Evolutionary conservation across 1,140 invertebrate species (phyloP).

Genomic region (Aphaenogaster ashmeadi): DNA sequence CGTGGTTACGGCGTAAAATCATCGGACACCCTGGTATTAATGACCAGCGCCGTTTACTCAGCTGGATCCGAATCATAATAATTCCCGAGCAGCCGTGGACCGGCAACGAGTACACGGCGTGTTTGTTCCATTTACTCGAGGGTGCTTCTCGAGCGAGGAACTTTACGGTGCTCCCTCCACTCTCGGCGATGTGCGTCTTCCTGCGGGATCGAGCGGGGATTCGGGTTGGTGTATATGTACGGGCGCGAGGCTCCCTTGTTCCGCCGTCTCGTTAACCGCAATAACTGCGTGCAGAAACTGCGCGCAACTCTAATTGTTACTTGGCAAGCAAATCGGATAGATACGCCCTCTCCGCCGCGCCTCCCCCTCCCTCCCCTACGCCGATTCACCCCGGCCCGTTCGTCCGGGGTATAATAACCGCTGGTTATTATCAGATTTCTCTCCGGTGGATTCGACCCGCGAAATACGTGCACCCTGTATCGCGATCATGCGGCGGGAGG

Average conservation of each 20-base stretch:
- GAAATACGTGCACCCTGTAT: constrained; percentile 53
- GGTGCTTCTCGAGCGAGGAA: constrained; percentile 70
- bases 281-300: constrained; percentile 73
- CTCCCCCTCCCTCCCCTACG: neutral
- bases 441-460: constrained; percentile 56
- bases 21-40: constrained; percentile 48
- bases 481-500: constrained; percentile 43
- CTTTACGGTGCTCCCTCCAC: constrained; percentile 59
- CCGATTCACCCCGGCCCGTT: constrained; percentile 23
- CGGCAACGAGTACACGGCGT: constrained; percentile 60
- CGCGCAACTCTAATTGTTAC: constrained; percentile 77
- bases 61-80: constrained; percentile 77
- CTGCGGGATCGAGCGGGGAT: constrained; percentile 53
- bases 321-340: constrained; percentile 76
- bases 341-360: constrained; percentile 44
- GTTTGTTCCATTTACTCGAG: constrained; percentile 78
- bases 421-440: constrained; percentile 65
- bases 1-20: constrained; percentile 17
- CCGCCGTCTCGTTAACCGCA: constrained; percentile 70
- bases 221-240: constrained; percentile 17
- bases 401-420: constrained; percentile 41
- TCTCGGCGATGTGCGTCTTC: constrained; percentile 39
- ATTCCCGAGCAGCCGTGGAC: constrained; percentile 68
- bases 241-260: constrained; percentile 56
- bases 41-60: constrained; percentile 72